Evolutionary conservation across 1,140 invertebrate species (phyloP).

Genomic region (Drosophila parabipectinata): DNA sequence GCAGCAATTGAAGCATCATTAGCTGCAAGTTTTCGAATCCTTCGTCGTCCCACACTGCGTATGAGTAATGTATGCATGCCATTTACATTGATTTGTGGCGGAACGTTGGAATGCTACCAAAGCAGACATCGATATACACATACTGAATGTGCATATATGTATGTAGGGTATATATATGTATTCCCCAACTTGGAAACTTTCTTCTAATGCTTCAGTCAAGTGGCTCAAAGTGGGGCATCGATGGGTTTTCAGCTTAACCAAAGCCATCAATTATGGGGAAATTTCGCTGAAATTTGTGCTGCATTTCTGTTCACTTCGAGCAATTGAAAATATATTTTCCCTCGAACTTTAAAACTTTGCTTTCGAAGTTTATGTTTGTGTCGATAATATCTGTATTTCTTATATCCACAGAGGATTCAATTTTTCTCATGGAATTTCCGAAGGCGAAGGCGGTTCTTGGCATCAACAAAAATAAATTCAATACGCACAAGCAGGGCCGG

Average conservation of each 20-base stretch:
- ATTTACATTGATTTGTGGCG: slow-evolving; percentile 76
- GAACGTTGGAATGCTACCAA: slow-evolving; percentile 15
- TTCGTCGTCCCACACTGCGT: slow-evolving; percentile 53
- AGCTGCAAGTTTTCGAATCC: slow-evolving; percentile 69
- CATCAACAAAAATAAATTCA: slow-evolving; percentile 42
- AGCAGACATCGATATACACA: slow-evolving; percentile 14
- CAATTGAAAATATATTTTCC: slow-evolving; percentile 34
- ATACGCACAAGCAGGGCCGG: slow-evolving; percentile 8
- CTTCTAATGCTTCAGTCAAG: slow-evolving; percentile 51
- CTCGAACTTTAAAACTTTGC: slow-evolving; percentile 34
- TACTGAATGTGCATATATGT: neutral
- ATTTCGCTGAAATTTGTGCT: slow-evolving; percentile 43
- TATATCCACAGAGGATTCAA: neutral
- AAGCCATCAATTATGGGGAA: slow-evolving; percentile 52
- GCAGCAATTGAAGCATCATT: slow-evolving; percentile 80
- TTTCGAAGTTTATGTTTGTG: slow-evolving; percentile 45
- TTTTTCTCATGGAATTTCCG: slow-evolving; percentile 6
- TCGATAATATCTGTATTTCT: slow-evolving; percentile 47
- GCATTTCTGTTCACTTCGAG: slow-evolving; percentile 30
- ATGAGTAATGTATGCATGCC: slow-evolving; percentile 80
- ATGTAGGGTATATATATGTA: neutral
- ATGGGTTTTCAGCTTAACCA: slow-evolving; percentile 53
- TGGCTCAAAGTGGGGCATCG: slow-evolving; percentile 49
- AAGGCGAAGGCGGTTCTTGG: slow-evolving; percentile 15
- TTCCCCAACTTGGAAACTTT: slow-evolving; percentile 34